These are phyloP conservation scores for Pseudomyrmex gracilis DNA, from an alignment of 1,140 invertebrate genomes.

Conservation along the genomic window DNA sequence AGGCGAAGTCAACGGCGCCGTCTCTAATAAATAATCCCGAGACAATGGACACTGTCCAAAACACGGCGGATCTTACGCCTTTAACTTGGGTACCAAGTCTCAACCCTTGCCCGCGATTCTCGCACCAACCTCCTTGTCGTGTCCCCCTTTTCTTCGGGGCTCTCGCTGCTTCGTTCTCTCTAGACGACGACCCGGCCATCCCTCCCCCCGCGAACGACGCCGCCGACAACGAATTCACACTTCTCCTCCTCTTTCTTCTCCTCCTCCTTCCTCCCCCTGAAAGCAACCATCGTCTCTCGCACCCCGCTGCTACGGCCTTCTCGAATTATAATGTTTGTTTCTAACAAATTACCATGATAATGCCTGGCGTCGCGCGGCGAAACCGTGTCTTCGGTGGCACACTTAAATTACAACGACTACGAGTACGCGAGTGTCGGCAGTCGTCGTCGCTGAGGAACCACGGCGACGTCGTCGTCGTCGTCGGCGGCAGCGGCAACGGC, in stretches of 20 bases:
- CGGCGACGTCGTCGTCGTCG: conserved; percentile 57
- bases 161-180: conserved; percentile 52
- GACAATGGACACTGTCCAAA: conserved; percentile 86
- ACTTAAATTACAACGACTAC: conserved; percentile 82
- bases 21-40: conserved; percentile 84
- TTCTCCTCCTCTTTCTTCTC: too few species aligned
- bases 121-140: conserved; percentile 12
- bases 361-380: conserved; percentile 77
- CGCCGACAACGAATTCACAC: conserved; percentile 36
- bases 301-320: conserved; percentile 40
- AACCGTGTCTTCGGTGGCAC: conserved; percentile 82
- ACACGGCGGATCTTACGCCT: conserved; percentile 85
- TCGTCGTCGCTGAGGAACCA: conserved; percentile 56
- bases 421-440: conserved; percentile 13
- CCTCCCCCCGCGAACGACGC: conserved; percentile 12
- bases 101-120: conserved; percentile 75
- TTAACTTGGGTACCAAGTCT: conserved; percentile 82
- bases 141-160: conserved; percentile 63
- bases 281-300: conserved; percentile 7
- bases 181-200: conserved; percentile 44
- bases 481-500: background rate
- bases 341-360: conserved; percentile 87
- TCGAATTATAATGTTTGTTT: conserved; percentile 86
- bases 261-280: background rate
- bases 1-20: conserved; percentile 68